phyloP scores from a whole-genome alignment of 2,113 vertebrate species.

The Etheostoma spectabile region DNA sequence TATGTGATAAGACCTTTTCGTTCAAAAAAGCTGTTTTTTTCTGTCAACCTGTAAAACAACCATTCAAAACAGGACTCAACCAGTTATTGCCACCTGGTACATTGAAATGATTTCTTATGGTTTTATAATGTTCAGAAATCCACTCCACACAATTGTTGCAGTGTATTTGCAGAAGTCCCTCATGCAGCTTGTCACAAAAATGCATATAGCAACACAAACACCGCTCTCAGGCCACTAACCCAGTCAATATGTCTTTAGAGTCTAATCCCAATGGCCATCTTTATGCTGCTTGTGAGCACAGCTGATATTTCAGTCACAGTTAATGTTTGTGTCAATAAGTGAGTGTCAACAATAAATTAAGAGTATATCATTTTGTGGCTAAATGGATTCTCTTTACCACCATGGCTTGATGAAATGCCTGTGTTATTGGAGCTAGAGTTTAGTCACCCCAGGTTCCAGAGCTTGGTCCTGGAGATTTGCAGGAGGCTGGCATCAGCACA shows the following conservation, averaged over 20 bases:
- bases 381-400: background rate
- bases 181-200: background rate
- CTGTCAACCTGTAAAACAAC: background rate
- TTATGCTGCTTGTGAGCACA: background rate
- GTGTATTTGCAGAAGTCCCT: background rate
- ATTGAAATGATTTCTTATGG: background rate
- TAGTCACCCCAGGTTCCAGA: too few relatives aligned
- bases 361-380: background rate
- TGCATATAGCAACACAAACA: background rate
- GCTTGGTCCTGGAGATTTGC: too few relatives aligned
- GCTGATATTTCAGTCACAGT: background rate
- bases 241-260: background rate
- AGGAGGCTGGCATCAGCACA: too few relatives aligned
- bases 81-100: slow-evolving; percentile 1
- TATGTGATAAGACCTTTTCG: background rate
- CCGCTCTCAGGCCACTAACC: background rate
- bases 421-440: too few relatives aligned
- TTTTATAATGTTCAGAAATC: background rate
- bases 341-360: background rate
- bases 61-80: background rate
- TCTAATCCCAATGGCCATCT: background rate
- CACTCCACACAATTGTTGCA: background rate
- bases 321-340: background rate
- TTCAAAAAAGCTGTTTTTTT: slow-evolving; percentile 5
- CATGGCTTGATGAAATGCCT: background rate